A percentile compares a stretch with the other conserved stretches of the same genome.
phyloP scores from a whole-genome alignment of 2,113 vertebrate species.

The Boleophthalmus pectinirostris region DNA sequence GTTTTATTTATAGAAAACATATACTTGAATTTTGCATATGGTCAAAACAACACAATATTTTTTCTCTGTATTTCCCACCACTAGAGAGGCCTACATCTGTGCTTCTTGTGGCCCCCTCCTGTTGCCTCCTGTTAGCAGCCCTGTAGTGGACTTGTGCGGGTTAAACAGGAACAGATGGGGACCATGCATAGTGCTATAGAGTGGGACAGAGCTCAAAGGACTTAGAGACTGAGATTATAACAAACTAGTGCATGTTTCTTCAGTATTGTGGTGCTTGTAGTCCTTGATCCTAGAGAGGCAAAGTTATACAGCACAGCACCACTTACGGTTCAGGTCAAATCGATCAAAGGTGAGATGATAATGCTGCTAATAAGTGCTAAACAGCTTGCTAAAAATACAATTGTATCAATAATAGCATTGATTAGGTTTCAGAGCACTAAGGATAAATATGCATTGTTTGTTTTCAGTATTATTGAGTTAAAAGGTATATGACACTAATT shows the following conservation, averaged over 20 bases:
- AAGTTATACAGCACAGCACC: background rate
- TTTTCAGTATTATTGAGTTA: no score
- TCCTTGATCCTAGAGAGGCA: background rate
- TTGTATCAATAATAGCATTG: no score
- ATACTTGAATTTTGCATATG: background rate
- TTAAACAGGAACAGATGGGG: background rate
- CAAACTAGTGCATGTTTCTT: background rate
- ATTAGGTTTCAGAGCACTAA: no score
- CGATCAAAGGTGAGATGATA: background rate
- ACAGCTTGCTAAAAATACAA: background rate
- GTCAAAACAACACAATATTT: background rate
- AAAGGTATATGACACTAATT: no score
- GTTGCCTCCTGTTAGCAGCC: constrained; percentile 20
- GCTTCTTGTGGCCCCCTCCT: background rate
- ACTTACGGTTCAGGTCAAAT: background rate
- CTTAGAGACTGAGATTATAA: background rate
- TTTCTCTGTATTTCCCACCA: background rate
- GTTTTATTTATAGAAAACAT: no score
- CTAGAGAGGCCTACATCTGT: background rate
- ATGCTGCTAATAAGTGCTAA: background rate
- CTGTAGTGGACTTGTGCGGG: constrained; percentile 12
- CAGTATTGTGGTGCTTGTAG: background rate
- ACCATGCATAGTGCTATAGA: background rate
- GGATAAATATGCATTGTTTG: no score
- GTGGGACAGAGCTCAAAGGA: background rate